Conservation (phyloP, 2,113 vertebrate species). For the Syrmaticus mikado region DNA sequence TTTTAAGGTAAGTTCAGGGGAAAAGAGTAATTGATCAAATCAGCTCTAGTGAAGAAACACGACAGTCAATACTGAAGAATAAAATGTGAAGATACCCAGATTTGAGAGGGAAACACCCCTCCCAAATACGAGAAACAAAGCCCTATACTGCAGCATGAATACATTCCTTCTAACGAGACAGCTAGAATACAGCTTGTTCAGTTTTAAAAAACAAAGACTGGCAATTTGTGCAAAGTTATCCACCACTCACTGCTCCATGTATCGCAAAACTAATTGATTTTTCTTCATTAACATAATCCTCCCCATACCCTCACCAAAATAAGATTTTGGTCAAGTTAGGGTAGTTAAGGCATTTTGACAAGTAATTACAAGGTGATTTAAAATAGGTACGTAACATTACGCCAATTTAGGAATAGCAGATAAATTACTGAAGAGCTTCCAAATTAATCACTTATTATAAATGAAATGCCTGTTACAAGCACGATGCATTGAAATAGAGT, state of each 20-base stretch:
- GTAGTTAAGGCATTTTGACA: constrained; percentile 86
- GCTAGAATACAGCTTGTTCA: constrained; percentile 69
- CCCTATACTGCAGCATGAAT: constrained; percentile 46
- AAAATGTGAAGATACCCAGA: constrained; percentile 39
- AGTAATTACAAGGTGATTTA: constrained; percentile 79
- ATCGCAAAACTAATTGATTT: not conserved
- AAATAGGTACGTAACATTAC: constrained; percentile 70
- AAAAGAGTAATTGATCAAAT: constrained; percentile 52
- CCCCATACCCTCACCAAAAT: constrained; percentile 57
- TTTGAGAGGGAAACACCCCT: constrained; percentile 19
- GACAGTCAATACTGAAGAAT: constrained; percentile 59
- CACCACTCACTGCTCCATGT: constrained; percentile 8
- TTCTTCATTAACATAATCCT: constrained; percentile 47
- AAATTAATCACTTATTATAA: constrained; percentile 81
- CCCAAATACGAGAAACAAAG: constrained; percentile 38
- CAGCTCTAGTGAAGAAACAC: constrained; percentile 61
- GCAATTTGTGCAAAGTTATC: constrained; percentile 79
- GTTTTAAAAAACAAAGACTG: constrained; percentile 46
- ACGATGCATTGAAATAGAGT: constrained; percentile 83
- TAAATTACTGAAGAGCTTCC: constrained; percentile 78
- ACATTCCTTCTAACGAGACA: constrained; percentile 58
- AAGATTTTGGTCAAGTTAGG: constrained; percentile 78
- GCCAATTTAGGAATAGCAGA: constrained; percentile 81
- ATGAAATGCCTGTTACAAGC: constrained; percentile 91
- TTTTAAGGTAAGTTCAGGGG: not conserved